Evolutionary conservation across 2,797 vertebrate genomes (phyloP).

Genomic region (Pelodytes ibericus): DNA sequence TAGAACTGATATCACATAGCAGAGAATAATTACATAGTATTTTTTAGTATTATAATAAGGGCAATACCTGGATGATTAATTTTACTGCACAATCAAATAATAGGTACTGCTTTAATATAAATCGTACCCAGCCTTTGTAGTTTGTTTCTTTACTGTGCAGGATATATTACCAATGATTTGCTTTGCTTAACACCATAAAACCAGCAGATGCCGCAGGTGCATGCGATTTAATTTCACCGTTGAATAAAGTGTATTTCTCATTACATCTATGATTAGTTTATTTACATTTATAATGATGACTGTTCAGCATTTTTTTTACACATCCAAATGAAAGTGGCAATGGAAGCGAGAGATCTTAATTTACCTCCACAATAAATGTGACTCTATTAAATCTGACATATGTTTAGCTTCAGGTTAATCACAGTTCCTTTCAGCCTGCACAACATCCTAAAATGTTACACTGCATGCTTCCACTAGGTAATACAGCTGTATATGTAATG

Average conservation of each 20-base stretch:
- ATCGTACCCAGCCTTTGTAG: too few relatives aligned
- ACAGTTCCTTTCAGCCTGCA: background rate
- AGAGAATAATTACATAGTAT: too few relatives aligned
- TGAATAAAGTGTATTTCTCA: background rate
- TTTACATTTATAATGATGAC: background rate
- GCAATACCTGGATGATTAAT: too few relatives aligned
- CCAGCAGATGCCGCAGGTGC: background rate
- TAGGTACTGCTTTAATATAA: too few relatives aligned
- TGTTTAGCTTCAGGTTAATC: background rate
- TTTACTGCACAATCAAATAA: too few relatives aligned
- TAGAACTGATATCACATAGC: too few relatives aligned
- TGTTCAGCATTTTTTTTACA: background rate
- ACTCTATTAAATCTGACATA: background rate
- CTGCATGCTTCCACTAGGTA: background rate
- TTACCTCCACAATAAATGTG: background rate
- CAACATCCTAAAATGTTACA: background rate
- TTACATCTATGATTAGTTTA: background rate
- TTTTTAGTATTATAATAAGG: too few relatives aligned
- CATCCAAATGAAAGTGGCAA: background rate
- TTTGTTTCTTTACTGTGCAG: too few relatives aligned
- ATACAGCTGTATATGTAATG: background rate
- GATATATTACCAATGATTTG: too few relatives aligned
- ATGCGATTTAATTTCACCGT: background rate
- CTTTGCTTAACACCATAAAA: background rate
- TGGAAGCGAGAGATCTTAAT: background rate